These are phyloP conservation scores for Acanthopagrus latus DNA, from an alignment of 2,797 vertebrate species.

Conservation along the genomic window DNA sequence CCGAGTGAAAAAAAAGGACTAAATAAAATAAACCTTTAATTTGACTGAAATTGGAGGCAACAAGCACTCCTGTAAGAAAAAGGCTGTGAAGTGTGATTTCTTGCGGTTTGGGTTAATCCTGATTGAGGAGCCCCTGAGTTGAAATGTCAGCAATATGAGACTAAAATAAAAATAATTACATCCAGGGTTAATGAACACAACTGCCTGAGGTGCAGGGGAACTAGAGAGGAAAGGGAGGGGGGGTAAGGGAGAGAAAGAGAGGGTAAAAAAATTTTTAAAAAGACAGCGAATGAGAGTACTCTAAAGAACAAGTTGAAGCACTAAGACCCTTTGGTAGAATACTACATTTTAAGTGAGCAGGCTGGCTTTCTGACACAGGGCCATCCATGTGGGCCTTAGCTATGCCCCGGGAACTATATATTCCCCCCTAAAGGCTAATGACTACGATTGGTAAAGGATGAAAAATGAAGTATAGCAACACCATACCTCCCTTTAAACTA, in stretches of 20 bases:
- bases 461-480: conserved; percentile 44
- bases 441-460: conserved; percentile 27
- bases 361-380: conserved; percentile 45
- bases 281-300: conserved; percentile 28
- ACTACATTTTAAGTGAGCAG: conserved; percentile 51
- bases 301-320: conserved; percentile 42
- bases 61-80: conserved; percentile 80
- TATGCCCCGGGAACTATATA: conserved; percentile 6
- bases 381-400: conserved; percentile 39
- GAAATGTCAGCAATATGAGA: conserved; percentile 87
- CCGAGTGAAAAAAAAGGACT: conserved; percentile 71
- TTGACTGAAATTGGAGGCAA: conserved; percentile 86
- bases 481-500: conserved; percentile 40
- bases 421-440: conserved; percentile 51
- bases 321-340: conserved; percentile 33
- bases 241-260: not conserved
- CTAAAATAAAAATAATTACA: conserved; percentile 87
- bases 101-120: conserved; percentile 86
- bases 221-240: conserved; percentile 39
- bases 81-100: conserved; percentile 82
- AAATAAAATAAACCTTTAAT: conserved; percentile 86
- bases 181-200: conserved; percentile 82
- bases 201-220: conserved; percentile 66
- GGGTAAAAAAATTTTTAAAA: not conserved
- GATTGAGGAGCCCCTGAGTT: conserved; percentile 85